Evolutionary conservation across 1,140 invertebrate species (phyloP), one percentile per base, ranked within the genome.

Genomic region (Tetramorium alpestre): DNA sequence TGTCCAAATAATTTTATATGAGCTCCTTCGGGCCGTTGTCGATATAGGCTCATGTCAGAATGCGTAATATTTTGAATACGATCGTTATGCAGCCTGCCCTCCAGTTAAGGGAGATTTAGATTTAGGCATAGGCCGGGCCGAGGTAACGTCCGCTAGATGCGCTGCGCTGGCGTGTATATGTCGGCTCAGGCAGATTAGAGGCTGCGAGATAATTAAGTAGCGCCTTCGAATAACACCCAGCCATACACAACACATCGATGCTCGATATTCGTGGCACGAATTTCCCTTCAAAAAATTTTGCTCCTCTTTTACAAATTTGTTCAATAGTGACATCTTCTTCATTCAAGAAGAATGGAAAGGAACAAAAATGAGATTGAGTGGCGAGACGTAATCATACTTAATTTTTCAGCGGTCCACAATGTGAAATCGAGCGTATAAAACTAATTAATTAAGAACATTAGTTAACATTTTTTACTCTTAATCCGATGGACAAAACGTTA

Each of bases 141-240:
- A 33, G 77, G 70, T 87, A 76, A 81, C 82, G 75, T 89, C 70
- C 80, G 87, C 87, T 91, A 92, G 91, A 62, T 89, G 90, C 88
- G 85, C 78, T 75, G 77, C 88, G 87, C 18, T 94, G 93, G 94
- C 94, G 94, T 95, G 94, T 93, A 93, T 73, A 82, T 91, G 94
- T 94, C 94, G 94, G 94, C 93, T 90, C 91, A 84, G 91, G 87
- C 91, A 95, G 94, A 95, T 95, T 95, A 95, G 94, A 95, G 94
- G 92, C 93, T 89, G 78, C 85, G 70, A 92, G 93, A 95, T 95
- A 95, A 95, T 95, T 95, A 95, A 95, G 94, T 95, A 95, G 94
- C 93, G 93, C 94, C 92, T 94, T 94, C 92, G 93, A 94, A 94
- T 93, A 94, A 94, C 94, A 94, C 93, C 93, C 91, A 91, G 87